Base-by-base conservation (phyloP, 1,140 invertebrate genomes). In the Drosophila serrata region DNA sequence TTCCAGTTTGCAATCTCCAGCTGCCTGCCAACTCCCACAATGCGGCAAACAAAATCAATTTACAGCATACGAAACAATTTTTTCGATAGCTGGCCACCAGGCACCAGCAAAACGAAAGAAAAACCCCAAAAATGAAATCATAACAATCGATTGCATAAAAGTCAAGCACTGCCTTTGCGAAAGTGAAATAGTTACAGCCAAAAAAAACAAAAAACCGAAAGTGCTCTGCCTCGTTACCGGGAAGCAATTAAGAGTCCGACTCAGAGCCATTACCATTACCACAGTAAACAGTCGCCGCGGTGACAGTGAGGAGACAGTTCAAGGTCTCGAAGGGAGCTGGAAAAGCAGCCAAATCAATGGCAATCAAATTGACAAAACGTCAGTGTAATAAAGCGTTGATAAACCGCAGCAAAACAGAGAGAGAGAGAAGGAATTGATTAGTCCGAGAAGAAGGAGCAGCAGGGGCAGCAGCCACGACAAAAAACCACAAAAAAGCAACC, bases 341-440 rank as follows among this genome's bases (percentile, higher is more conserved):
- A 56, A 60, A 65, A 63, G 67, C 35, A 81, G 61, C 79, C 48
- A 90, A 88, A 84, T 84, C 85, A 88, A 84, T 84, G 79, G 84
- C 88, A 91, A 91, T 91, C 88, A 91, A 91, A 85, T 91, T 91
- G 88, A 91, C 88, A 91, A 88, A 91, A 88, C 79, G 88, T 91
- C 88, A 91, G 76, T 81, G 70, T 80, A 91, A 91, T 91, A 87
- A 91, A 85, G 88, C 88, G 88, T 85, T 91, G 88, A 91, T 88
- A 91, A 91, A 91, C 87, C 82, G 78, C 87, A 75, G 53, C 27
- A 59, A 42, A 45, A 29, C n/a, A 62, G 40, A 49, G 58, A 58
- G 33, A 37, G 43, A 75, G 62, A 59, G 58, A 22, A 64, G 76
- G 64, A 88, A 88, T 87, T 88, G 84, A 88, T 88, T 87, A 84